These are phyloP conservation scores for Metacarcinus magister DNA, from an alignment of 2,888 invertebrate species.

Conservation along the genomic window DNA sequence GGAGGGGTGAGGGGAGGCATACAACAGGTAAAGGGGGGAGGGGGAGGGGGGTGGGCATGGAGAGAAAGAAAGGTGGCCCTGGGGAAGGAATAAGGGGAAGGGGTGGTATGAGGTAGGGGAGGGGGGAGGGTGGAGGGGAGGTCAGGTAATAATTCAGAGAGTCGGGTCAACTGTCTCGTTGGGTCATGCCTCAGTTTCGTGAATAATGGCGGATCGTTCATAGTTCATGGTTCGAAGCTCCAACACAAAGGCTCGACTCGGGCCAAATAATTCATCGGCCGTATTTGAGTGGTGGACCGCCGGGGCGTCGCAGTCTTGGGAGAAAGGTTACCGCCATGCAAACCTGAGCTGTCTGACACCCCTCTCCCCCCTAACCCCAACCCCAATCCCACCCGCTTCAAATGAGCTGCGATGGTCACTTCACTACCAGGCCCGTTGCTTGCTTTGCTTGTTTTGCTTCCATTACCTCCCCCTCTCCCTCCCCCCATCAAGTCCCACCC, in stretches of 20 bases:
- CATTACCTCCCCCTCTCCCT: neutral
- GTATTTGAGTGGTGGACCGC: constrained; percentile 21
- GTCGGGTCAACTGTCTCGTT: constrained; percentile 33
- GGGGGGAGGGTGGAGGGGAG: neutral
- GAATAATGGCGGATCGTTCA: constrained; percentile 33
- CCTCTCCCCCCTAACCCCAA: neutral
- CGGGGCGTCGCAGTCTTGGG: neutral
- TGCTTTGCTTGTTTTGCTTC: neutral
- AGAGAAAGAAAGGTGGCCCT: neutral
- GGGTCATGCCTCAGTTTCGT: constrained; percentile 38
- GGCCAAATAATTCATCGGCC: constrained; percentile 21
- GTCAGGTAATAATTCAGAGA: constrained; percentile 36
- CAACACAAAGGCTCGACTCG: constrained; percentile 29
- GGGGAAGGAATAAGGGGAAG: neutral
- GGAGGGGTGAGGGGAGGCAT: neutral
- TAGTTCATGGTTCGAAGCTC: constrained; percentile 38
- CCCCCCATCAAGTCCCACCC: too few species aligned
- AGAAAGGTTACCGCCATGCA: neutral
- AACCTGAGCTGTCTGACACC: neutral
- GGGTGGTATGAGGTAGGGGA: neutral
- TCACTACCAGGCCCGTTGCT: neutral
- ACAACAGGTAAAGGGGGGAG: neutral
- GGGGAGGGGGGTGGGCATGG: neutral
- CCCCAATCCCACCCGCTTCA: neutral
- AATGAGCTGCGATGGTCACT: neutral